Evolutionary conservation across 2,113 vertebrate species (phyloP).

Genomic region (Candoia aspera): DNA sequence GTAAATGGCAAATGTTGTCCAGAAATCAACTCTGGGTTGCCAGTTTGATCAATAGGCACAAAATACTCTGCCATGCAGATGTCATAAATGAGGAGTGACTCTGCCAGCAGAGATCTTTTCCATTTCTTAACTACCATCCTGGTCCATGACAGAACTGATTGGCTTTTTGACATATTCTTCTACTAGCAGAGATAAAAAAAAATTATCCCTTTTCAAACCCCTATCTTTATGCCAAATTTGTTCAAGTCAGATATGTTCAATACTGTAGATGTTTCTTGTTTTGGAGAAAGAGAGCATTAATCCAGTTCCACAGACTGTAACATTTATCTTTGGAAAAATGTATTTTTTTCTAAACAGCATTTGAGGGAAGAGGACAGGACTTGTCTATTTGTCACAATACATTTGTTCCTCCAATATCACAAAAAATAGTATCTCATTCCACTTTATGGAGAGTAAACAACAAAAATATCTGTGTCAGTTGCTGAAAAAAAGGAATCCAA

Average conservation of each 20-base stretch:
- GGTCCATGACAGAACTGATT: slow-evolving; percentile 65
- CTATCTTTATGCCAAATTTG: slow-evolving; percentile 35
- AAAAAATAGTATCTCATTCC: neutral
- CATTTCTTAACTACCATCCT: slow-evolving; percentile 67
- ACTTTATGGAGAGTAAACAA: neutral
- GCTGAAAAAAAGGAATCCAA: neutral
- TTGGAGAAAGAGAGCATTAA: slow-evolving; percentile 31
- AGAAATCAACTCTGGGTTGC: neutral
- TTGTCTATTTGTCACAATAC: slow-evolving; percentile 15
- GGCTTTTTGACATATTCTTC: slow-evolving; percentile 65
- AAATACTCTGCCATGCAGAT: slow-evolving; percentile 67
- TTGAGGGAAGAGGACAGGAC: neutral
- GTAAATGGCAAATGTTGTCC: neutral
- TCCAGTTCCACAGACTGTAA: slow-evolving; percentile 18
- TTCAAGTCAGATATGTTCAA: slow-evolving; percentile 48
- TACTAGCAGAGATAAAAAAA: slow-evolving; percentile 52
- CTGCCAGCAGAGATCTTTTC: slow-evolving; percentile 72
- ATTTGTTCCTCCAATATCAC: slow-evolving; percentile 10
- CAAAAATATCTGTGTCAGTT: neutral
- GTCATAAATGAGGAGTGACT: slow-evolving; percentile 74
- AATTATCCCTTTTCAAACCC: slow-evolving; percentile 59
- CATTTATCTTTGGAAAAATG: slow-evolving; percentile 7
- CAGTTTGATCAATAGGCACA: slow-evolving; percentile 32
- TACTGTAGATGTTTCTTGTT: slow-evolving; percentile 52
- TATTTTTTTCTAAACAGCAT: slow-evolving; percentile 4